phyloP scores from a whole-genome alignment of 2,113 vertebrate genomes.

The Toxotes chatareus region DNA sequence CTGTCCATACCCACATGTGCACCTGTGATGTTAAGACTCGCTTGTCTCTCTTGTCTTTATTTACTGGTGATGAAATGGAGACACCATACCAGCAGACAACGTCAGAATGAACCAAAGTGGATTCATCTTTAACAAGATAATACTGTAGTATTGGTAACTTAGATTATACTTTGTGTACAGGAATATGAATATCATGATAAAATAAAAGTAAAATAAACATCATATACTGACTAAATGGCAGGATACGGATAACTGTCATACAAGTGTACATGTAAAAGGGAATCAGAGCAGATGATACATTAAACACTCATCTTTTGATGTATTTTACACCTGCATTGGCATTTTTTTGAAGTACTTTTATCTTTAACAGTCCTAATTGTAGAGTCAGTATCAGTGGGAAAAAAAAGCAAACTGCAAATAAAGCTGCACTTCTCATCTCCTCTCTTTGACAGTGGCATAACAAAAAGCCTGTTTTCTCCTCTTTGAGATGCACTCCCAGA shows the following conservation, averaged over 20 bases:
- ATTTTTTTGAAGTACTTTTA: neutral
- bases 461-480: slow-evolving; percentile 27
- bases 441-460: slow-evolving; percentile 34
- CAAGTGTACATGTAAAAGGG: neutral
- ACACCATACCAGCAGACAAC: no score
- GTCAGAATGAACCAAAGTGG: neutral
- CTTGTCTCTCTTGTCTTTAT: neutral
- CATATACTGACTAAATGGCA: no score
- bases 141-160: neutral
- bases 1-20: no score
- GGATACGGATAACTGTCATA: neutral
- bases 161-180: neutral
- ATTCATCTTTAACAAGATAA: neutral
- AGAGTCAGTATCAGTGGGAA: slow-evolving; percentile 5
- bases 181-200: neutral
- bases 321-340: neutral
- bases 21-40: neutral
- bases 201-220: no score
- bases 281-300: neutral
- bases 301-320: neutral
- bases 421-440: neutral
- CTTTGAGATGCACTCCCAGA: slow-evolving; percentile 50
- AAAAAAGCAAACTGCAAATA: slow-evolving; percentile 13
- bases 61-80: neutral
- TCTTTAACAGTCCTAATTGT: slow-evolving; percentile 1